A percentile compares a stretch with the other conserved stretches of the same genome.
Evolutionary conservation across 92 coral and sea anemone genomes (phyloP).

Genomic region (Scolanthus callimorphus): DNA sequence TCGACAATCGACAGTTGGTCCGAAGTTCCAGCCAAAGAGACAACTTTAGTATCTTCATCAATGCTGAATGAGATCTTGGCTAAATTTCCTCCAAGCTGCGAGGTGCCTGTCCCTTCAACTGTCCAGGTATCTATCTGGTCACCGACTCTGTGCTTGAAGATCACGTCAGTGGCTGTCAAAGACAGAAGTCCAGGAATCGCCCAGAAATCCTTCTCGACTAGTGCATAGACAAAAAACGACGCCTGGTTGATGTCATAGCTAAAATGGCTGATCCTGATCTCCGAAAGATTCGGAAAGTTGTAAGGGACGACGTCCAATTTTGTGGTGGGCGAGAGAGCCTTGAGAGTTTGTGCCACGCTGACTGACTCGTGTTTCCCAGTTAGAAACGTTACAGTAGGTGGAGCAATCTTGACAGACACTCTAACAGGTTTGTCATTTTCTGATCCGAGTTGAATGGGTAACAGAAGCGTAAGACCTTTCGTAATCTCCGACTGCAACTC

Average conservation of each 20-base stretch:
- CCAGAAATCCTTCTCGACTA: slow-evolving; percentile 50
- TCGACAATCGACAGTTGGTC: slow-evolving; percentile 61
- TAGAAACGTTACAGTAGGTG: slow-evolving; percentile 62
- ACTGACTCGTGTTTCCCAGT: slow-evolving; percentile 78
- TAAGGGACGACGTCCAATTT: slow-evolving; percentile 58
- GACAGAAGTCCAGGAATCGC: slow-evolving; percentile 75
- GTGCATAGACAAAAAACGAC: slow-evolving; percentile 69
- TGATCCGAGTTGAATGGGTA: slow-evolving; percentile 76
- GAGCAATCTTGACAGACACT: slow-evolving; percentile 71
- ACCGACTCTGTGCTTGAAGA: slow-evolving; percentile 81
- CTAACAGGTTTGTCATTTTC: slow-evolving; percentile 69
- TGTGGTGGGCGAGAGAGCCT: slow-evolving; percentile 85
- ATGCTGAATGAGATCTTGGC: slow-evolving; percentile 61
- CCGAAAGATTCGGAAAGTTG: slow-evolving; percentile 73
- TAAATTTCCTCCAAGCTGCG: slow-evolving; percentile 67
- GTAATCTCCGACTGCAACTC: slow-evolving; percentile 87
- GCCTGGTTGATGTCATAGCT: slow-evolving; percentile 81
- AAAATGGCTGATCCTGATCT: slow-evolving; percentile 65
- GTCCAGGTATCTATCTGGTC: slow-evolving; percentile 88
- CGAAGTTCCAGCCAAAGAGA: slow-evolving; percentile 64
- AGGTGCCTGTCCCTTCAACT: slow-evolving; percentile 61
- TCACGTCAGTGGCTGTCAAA: slow-evolving; percentile 52
- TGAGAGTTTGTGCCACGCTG: slow-evolving; percentile 71
- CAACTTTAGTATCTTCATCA: slow-evolving; percentile 59
- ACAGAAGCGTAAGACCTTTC: slow-evolving; percentile 78